phyloP scores from a whole-genome alignment of 2,113 vertebrate species.

The Malurus alboscapulatus region DNA sequence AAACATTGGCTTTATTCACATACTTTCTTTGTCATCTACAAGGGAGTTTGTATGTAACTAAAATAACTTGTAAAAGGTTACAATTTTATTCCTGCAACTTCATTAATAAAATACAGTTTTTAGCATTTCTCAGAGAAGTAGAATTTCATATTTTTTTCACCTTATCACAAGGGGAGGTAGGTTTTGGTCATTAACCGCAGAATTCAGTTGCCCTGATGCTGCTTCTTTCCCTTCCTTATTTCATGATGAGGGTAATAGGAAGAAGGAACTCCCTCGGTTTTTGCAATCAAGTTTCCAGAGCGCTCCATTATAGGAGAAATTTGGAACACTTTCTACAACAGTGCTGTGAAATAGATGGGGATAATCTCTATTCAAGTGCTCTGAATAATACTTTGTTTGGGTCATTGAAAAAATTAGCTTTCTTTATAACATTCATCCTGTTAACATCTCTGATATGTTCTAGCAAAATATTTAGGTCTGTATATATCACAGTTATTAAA shows the following conservation, averaged over 20 bases:
- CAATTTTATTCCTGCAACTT: slow-evolving; percentile 44
- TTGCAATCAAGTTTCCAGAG: slow-evolving; percentile 43
- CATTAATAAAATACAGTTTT: slow-evolving; percentile 32
- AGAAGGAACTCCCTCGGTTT: slow-evolving; percentile 33
- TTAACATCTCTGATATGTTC: not conserved
- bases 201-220: slow-evolving; percentile 22
- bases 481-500: not conserved
- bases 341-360: slow-evolving; percentile 56
- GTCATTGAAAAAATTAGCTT: not conserved
- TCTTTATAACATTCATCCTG: slow-evolving; percentile 15
- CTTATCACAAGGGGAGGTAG: not conserved
- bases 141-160: slow-evolving; percentile 7
- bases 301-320: slow-evolving; percentile 34
- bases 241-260: not conserved
- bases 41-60: slow-evolving; percentile 14
- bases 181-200: slow-evolving; percentile 11
- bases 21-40: slow-evolving; percentile 14
- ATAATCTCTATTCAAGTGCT: slow-evolving; percentile 58
- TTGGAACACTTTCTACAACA: slow-evolving; percentile 43
- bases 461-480: not conserved
- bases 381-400: slow-evolving; percentile 17
- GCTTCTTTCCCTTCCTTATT: slow-evolving; percentile 7
- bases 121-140: slow-evolving; percentile 41
- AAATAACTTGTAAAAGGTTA: slow-evolving; percentile 43
- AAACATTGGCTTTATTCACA: slow-evolving; percentile 26